These are phyloP conservation scores for Carlito syrichta DNA, from an alignment of 2,113 vertebrate genomes.

Conservation along the genomic window DNA sequence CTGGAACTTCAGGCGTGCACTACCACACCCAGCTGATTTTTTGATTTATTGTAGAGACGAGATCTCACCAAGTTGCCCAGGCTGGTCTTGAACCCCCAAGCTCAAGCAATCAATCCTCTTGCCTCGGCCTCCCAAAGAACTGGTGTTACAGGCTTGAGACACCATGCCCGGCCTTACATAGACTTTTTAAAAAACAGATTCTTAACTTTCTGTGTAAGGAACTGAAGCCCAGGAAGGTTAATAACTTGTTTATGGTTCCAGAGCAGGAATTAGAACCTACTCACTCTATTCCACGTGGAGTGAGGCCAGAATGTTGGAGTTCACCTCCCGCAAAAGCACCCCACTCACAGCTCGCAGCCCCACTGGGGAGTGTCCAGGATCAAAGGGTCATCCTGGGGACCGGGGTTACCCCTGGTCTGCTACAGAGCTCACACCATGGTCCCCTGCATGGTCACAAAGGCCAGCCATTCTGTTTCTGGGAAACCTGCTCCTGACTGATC, in stretches of 20 bases:
- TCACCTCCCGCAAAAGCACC: background rate
- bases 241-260: background rate
- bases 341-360: background rate
- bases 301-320: background rate
- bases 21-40: no score
- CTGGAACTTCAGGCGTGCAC: no score
- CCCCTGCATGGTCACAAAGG: background rate
- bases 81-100: background rate
- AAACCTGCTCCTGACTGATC: background rate
- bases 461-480: background rate
- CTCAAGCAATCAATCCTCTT: background rate
- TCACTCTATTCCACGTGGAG: background rate
- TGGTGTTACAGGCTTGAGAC: background rate
- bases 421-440: background rate
- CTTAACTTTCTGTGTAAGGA: background rate
- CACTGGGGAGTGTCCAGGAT: background rate
- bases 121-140: background rate
- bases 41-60: background rate
- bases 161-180: accelerated
- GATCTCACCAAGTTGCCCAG: background rate
- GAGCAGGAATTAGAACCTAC: background rate
- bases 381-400: background rate
- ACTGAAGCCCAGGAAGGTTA: background rate
- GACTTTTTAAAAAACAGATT: background rate
- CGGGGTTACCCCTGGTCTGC: background rate